Percentiles rank a stretch among this genome's conserved stretches.
phyloP scores from a whole-genome alignment of 2,797 vertebrate species.

The Chiloscyllium punctatum region DNA sequence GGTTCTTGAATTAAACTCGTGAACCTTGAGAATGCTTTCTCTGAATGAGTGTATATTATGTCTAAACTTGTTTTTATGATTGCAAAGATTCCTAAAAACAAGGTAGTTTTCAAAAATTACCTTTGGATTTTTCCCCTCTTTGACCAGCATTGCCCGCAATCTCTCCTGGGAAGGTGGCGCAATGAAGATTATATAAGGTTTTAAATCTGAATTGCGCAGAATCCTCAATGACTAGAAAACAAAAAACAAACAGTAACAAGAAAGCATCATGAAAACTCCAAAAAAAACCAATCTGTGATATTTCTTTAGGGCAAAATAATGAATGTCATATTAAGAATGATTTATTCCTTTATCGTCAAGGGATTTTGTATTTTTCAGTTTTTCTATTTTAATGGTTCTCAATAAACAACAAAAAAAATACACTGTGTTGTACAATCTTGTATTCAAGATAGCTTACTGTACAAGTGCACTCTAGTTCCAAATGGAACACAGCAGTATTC shows the following conservation, averaged over 20 bases:
- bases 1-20: background rate
- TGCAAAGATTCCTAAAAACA: background rate
- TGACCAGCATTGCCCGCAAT: slow-evolving; percentile 81
- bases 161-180: slow-evolving; percentile 92
- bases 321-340: background rate
- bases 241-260: background rate
- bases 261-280: background rate
- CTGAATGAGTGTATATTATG: background rate
- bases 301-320: background rate
- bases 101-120: slow-evolving; percentile 54
- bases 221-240: slow-evolving; percentile 77
- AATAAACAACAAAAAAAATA: background rate
- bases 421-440: background rate
- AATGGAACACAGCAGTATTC: background rate
- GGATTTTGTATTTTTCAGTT: background rate
- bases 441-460: background rate
- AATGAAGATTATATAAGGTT: slow-evolving; percentile 96
- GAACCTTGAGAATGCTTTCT: background rate
- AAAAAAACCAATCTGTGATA: background rate
- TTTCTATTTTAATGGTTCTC: background rate
- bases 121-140: slow-evolving; percentile 94
- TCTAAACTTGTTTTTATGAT: background rate
- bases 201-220: slow-evolving; percentile 89
- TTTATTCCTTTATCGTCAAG: background rate
- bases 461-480: background rate